Percentiles rank a stretch among this genome's conserved stretches.
Evolutionary conservation across 1,140 invertebrate species (phyloP).

Genomic region (Saccostrea echinata): DNA sequence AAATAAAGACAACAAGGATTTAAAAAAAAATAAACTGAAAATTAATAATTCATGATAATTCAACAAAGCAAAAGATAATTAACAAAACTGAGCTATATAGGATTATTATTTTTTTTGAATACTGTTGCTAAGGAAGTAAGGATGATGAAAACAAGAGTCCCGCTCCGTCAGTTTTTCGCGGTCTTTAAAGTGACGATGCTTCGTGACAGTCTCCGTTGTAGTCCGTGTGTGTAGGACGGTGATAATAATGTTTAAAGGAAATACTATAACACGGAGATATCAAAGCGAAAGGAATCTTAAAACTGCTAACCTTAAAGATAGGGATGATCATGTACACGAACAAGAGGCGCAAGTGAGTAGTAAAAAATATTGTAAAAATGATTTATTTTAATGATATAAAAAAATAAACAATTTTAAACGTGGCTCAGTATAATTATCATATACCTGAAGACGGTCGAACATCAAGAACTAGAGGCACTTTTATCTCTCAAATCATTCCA

Average conservation of each 20-base stretch:
- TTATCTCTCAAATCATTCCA: no score
- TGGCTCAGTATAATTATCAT: no score
- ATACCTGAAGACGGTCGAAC: no score
- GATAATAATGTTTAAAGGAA: conserved; percentile 6
- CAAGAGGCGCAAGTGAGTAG: conserved; percentile 2
- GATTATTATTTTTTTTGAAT: background rate
- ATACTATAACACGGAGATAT: background rate
- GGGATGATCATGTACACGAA: conserved; percentile 6
- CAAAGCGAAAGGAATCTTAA: background rate
- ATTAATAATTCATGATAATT: no score
- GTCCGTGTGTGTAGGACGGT: background rate
- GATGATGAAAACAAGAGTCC: background rate
- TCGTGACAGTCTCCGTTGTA: background rate
- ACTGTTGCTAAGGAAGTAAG: conserved; percentile 5
- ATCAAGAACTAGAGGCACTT: no score
- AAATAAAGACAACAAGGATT: no score
- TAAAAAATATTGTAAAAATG: background rate
- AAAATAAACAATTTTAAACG: no score
- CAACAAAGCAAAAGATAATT: no score
- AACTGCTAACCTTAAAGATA: background rate
- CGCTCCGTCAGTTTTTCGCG: background rate
- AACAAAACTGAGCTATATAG: no score
- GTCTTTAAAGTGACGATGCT: conserved; percentile 12
- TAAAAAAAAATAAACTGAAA: no score
- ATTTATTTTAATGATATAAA: no score